phyloP scores from a whole-genome alignment of 23 tunicate species.

The Ascidia mentula region DNA sequence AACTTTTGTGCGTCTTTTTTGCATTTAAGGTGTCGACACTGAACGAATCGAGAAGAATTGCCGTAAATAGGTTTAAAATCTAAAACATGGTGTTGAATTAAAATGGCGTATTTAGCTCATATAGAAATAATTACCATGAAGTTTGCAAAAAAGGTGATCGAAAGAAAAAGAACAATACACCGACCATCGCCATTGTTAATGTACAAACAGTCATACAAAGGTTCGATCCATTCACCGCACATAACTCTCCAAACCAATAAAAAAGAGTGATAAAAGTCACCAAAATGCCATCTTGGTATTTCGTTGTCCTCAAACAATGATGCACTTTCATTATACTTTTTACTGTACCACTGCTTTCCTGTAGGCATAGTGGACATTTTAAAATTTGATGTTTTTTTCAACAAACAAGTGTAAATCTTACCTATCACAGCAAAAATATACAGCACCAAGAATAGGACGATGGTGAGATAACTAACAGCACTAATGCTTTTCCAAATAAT shows the following conservation, averaged over 20 bases:
- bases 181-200: slow-evolving; percentile 41
- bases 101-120: neutral
- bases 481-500: slow-evolving; percentile 75
- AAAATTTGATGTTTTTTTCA: no score
- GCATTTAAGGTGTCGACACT: slow-evolving; percentile 63
- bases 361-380: neutral
- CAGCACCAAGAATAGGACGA: slow-evolving; percentile 83
- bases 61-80: slow-evolving; percentile 88
- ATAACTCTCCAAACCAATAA: slow-evolving; percentile 90
- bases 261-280: slow-evolving; percentile 81
- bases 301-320: slow-evolving; percentile 37
- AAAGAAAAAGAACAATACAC: slow-evolving; percentile 69
- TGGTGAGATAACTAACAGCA: slow-evolving; percentile 83
- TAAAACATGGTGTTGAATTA: neutral
- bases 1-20: slow-evolving; percentile 20
- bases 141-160: slow-evolving; percentile 77
- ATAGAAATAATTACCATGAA: slow-evolving; percentile 94
- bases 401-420: no score
- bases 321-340: slow-evolving; percentile 32
- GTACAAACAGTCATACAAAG: slow-evolving; percentile 71
- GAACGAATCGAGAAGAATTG: slow-evolving; percentile 88
- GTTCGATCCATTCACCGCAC: slow-evolving; percentile 99
- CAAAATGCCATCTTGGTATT: slow-evolving; percentile 89
- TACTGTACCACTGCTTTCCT: slow-evolving; percentile 87
- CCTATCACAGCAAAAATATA: slow-evolving; percentile 98